Evolutionary conservation across 2,888 invertebrate genomes (phyloP).

Genomic region (Drosophila glabriapex): DNA sequence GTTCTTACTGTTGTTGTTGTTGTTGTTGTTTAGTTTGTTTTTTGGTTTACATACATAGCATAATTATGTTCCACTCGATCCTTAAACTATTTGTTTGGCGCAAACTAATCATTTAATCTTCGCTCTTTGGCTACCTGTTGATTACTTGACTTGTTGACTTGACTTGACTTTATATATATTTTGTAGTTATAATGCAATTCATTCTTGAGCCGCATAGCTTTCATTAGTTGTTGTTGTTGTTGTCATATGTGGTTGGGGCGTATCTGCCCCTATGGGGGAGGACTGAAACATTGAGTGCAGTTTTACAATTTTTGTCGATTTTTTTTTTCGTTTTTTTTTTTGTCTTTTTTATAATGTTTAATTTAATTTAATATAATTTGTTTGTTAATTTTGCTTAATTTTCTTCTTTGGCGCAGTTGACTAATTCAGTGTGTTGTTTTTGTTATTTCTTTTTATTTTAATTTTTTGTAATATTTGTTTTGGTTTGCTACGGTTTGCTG

Average conservation of each 20-base stretch:
- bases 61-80: slow-evolving; percentile 46
- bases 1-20: slow-evolving; percentile 14
- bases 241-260: slow-evolving; percentile 27
- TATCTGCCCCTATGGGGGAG: slow-evolving; percentile 31
- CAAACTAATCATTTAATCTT: slow-evolving; percentile 38
- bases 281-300: slow-evolving; percentile 76
- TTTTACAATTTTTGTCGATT: slow-evolving; percentile 71
- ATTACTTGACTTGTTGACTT: slow-evolving; percentile 42
- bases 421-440: slow-evolving; percentile 56
- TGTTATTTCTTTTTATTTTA: slow-evolving; percentile 30
- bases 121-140: slow-evolving; percentile 61
- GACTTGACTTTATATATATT: slow-evolving; percentile 32
- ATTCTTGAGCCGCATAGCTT: slow-evolving; percentile 62
- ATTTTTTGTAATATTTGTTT: slow-evolving; percentile 21
- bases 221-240: slow-evolving; percentile 47
- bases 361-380: slow-evolving; percentile 48
- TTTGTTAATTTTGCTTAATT: slow-evolving; percentile 61
- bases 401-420: slow-evolving; percentile 66
- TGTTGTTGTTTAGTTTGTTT: slow-evolving; percentile 25
- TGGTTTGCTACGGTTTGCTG: slow-evolving; percentile 55
- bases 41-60: slow-evolving; percentile 32
- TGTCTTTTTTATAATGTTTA: slow-evolving; percentile 28
- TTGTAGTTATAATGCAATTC: slow-evolving; percentile 65
- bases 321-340: slow-evolving; percentile 43
- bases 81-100: slow-evolving; percentile 63